Percentiles rank a stretch among this genome's conserved stretches.
phyloP scores from a whole-genome alignment of 2,113 vertebrate species.

The Colius striatus region DNA sequence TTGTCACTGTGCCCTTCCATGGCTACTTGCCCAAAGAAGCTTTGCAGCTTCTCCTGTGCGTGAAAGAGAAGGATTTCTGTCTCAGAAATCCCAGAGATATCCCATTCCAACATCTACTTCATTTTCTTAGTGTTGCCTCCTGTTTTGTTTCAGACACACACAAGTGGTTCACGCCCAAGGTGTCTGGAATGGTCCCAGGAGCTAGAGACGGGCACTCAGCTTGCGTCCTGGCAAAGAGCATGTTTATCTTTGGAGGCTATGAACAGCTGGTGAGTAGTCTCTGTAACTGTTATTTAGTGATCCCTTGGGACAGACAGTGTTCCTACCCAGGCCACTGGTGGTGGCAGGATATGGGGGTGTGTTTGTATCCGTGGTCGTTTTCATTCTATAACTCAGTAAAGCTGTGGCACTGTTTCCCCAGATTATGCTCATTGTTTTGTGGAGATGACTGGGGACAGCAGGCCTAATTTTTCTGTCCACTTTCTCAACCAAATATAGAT shows the following conservation, averaged over 20 bases:
- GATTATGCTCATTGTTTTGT: not conserved
- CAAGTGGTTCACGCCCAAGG: slow-evolving; percentile 92
- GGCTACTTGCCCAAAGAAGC: not conserved
- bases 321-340: not conserved
- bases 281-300: not conserved
- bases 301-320: not conserved
- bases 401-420: not conserved
- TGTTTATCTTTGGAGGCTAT: slow-evolving; percentile 99
- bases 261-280: slow-evolving; percentile 91
- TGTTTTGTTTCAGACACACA: slow-evolving; percentile 82
- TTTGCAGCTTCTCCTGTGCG: not conserved
- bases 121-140: not conserved
- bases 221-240: slow-evolving; percentile 90
- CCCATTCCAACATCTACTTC: not conserved
- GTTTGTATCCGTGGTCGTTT: not conserved
- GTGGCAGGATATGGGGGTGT: not conserved
- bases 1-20: not conserved
- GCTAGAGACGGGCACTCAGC: slow-evolving; percentile 96
- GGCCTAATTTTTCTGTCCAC: not conserved
- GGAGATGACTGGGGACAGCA: not conserved
- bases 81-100: not conserved
- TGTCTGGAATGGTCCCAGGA: slow-evolving; percentile 91
- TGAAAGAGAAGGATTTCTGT: not conserved
- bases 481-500: not conserved
- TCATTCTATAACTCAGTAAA: not conserved